Evolutionary conservation across 2,797 vertebrate species (phyloP), one percentile per base, ranked within the genome.

Genomic region (Xenops minutus): DNA sequence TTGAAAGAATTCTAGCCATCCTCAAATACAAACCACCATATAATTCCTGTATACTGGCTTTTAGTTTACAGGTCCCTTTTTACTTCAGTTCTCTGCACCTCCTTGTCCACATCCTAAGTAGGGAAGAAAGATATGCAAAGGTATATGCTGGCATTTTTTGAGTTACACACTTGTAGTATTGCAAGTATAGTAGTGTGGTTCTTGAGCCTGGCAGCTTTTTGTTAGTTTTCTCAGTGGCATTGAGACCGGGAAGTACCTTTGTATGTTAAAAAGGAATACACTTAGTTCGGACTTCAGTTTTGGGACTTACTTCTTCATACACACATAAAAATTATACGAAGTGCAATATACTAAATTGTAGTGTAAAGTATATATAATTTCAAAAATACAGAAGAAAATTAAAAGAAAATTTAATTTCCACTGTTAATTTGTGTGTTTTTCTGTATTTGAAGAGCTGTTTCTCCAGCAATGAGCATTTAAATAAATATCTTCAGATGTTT

Each of bases 401-500:
- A 72, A 67, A 80, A 39, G 32, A 26, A 88, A 89, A 66, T 85
- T 37, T 67, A 51, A 88, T 51, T 78, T 80, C 43, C 16, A 29
- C 43, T 68, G 34, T 39, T 89, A 83, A 83, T 22, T 76, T 61
- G 11, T 41, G 21, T 74, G 34, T 52, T 88, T 64, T 18, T 89
- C 51, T 54, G 32, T 39, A 30, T 55, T 79, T 82, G 54, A 91
- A 51, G 37, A 72, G 26, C 44, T 94, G 49, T 89, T 92, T 89
- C 54, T 91, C 17, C 21, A 86, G 43, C 23, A 66, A 3, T 34
- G 37, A 76, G 11, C 26, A 41, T 59, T 78, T 75, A 73, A 92
- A 64, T 85, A 87, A 91, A 27, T 79, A 62, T 21, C 32, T 78
- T 82, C 63, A 91, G 56, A 82, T 79, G 59, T 94, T 85, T 88